Conservation (phyloP, 2,113 vertebrate genomes). For the Pampusana beccarii region DNA sequence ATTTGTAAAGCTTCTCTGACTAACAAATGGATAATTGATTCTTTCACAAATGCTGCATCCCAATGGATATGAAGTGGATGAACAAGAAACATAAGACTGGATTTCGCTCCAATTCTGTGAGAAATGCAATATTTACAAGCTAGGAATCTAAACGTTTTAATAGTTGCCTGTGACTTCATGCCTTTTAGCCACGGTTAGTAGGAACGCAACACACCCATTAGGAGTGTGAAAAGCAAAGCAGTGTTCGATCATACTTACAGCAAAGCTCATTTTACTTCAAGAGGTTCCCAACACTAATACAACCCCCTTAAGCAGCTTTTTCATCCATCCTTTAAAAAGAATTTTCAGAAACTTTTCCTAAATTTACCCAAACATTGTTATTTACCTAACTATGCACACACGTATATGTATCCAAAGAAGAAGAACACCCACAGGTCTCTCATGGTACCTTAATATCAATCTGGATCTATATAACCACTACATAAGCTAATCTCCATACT, state of each 20-base stretch:
- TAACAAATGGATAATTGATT: slow-evolving; percentile 89
- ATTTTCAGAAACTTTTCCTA: not conserved
- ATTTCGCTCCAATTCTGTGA: slow-evolving; percentile 44
- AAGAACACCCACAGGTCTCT: not conserved
- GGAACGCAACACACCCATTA: slow-evolving; percentile 20
- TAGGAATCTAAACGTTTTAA: slow-evolving; percentile 44
- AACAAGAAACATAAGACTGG: slow-evolving; percentile 66
- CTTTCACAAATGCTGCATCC: slow-evolving; percentile 82
- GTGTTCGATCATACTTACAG: slow-evolving; percentile 29
- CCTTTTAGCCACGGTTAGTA: slow-evolving; percentile 54
- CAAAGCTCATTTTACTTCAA: slow-evolving; percentile 41
- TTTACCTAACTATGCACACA: not conserved
- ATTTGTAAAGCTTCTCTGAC: slow-evolving; percentile 82
- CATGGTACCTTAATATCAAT: not conserved
- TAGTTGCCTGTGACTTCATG: slow-evolving; percentile 35
- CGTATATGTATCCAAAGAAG: not conserved
- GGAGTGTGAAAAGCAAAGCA: slow-evolving; percentile 68
- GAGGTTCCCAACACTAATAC: not conserved
- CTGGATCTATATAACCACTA: not conserved
- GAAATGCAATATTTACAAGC: slow-evolving; percentile 59
- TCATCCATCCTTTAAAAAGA: not conserved
- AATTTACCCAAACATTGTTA: not conserved
- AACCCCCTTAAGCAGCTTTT: not conserved
- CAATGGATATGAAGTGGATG: slow-evolving; percentile 66
- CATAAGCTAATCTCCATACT: not conserved